Evolutionary conservation across 2,888 invertebrate species (phyloP).

Genomic region (Nebria brevicollis): DNA sequence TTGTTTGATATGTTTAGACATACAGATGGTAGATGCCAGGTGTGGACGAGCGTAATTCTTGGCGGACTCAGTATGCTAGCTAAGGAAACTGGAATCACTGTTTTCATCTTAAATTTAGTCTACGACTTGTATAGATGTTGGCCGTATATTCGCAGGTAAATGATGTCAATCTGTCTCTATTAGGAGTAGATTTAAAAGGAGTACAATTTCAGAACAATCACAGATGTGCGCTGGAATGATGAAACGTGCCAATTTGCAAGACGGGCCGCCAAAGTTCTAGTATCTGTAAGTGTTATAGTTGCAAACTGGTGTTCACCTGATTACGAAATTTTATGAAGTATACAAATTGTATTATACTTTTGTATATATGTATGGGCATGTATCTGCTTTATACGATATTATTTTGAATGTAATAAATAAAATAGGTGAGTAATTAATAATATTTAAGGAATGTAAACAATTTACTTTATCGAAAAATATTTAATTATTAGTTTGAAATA

Average conservation of each 20-base stretch:
- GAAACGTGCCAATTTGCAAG: constrained; percentile 70
- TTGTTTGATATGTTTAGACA: constrained; percentile 59
- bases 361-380: no score
- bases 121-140: constrained; percentile 82
- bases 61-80: constrained; percentile 85
- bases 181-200: not conserved
- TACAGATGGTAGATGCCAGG: constrained; percentile 60
- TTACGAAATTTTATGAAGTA: not conserved
- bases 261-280: constrained; percentile 69
- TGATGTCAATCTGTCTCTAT: not conserved
- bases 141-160: constrained; percentile 73
- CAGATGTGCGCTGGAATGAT: constrained; percentile 69
- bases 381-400: no score
- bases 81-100: constrained; percentile 87
- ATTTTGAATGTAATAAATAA: no score
- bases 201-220: constrained; percentile 63
- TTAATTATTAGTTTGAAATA: not conserved
- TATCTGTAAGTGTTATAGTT: constrained; percentile 65
- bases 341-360: no score
- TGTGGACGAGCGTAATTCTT: constrained; percentile 76
- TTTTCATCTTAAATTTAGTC: constrained; percentile 79
- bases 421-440: no score
- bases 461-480: not conserved
- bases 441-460: no score
- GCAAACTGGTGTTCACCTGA: not conserved